Base-by-base conservation (phyloP, 2,797 vertebrate genomes). In the Eulemur coronatus region DNA sequence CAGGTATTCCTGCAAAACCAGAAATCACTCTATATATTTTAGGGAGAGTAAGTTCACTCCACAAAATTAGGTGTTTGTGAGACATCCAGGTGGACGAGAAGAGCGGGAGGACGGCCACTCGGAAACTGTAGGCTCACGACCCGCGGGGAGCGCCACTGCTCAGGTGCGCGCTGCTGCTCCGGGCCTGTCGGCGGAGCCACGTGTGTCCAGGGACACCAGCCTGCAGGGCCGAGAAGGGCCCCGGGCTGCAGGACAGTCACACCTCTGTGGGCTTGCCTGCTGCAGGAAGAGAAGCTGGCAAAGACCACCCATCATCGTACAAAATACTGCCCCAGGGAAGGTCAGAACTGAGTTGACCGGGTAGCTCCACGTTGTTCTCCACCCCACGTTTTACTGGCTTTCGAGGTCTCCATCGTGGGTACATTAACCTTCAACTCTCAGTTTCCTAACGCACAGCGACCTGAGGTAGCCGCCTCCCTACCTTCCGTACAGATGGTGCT, bases 121-220 rank as follows among this genome's bases (percentile, higher is more conserved):
- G 18, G 72, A 46, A 75, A 15, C 46, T 0, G 3, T 0, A 3
- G 7, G 69, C 13, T 52, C 3, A 3, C 22, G 35, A 18, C 7
- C 33, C 24, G 1, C 20, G 12, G 24, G 15, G 43, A n/a, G 43
- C 80, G 15, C 41, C 20, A 7, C 30, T 18, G 15, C 46, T 22
- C 5, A 30, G 28, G 46, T 6, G 2, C 17, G 7, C 5, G 2
- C 5, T 5, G 38, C 28, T 33, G 20, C 52, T 43, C 41, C 5
- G 4, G 10, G 22, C 67, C 22, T 3, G 9, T 15, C 14, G 7
- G 43, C 17, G 41, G 43, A n/a, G 41, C 12, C 7, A 9, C 7
- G 1, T 2, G 4, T 26, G 59, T 4, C 4, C 63, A 7, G 3
- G 9, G 28, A 48, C 2, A 5, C 20, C 4, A 0, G 0, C 7